Conservation (phyloP, 2,797 vertebrate species). For the Siniperca scherzeri region DNA sequence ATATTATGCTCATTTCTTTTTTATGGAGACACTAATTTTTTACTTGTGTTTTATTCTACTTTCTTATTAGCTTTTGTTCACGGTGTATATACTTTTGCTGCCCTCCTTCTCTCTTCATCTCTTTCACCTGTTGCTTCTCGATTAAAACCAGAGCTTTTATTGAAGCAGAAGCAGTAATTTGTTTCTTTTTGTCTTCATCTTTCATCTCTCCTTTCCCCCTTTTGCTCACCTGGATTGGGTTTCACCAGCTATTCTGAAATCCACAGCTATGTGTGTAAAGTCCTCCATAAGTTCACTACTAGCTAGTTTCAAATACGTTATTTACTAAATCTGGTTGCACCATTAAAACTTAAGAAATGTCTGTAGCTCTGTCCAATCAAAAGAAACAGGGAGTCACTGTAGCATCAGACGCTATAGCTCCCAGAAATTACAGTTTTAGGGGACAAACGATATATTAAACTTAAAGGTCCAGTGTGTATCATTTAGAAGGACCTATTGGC, state of each 20-base stretch:
- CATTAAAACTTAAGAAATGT: background rate
- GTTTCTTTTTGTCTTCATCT: background rate
- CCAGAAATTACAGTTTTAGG: background rate
- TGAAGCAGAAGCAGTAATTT: background rate
- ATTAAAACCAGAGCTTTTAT: background rate
- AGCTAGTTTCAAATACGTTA: background rate
- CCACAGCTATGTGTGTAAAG: background rate
- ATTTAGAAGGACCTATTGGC: too few species aligned
- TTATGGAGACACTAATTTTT: background rate
- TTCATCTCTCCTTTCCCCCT: background rate
- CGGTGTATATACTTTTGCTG: background rate
- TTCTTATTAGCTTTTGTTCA: background rate
- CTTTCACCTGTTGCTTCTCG: slow-evolving; percentile 8
- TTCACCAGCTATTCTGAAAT: background rate
- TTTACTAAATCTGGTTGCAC: background rate
- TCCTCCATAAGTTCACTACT: background rate
- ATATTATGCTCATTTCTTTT: background rate
- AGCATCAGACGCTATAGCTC: background rate
- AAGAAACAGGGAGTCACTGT: background rate
- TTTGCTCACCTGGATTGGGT: background rate
- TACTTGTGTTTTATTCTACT: background rate
- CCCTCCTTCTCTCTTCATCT: background rate
- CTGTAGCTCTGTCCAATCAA: background rate
- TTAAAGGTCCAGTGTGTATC: too few species aligned
- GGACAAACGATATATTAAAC: background rate